Evolutionary conservation across 2,888 invertebrate species (phyloP), one percentile per base, ranked within the genome.

Genomic region (Cremastinae sp.): DNA sequence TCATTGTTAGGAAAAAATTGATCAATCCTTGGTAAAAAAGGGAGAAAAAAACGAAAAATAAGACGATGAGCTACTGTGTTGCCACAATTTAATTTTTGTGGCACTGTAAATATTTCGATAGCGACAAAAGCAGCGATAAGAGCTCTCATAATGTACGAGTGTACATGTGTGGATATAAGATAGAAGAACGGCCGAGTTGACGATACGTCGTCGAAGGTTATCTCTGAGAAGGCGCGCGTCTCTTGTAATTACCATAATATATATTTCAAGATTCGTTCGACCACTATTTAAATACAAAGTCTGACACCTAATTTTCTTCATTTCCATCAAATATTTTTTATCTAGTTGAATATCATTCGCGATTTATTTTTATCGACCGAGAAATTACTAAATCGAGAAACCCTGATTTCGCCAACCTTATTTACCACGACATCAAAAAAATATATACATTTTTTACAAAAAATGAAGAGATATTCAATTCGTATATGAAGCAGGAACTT

Each of bases 151-250:
- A 78, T 80, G 76, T 77, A 71, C 74, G 69, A 69, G 77, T 75
- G 72, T 78, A 71, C 66, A 74, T 75, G 70, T 69, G n/a, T n/a
- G n/a, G n/a, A 75, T 75, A 80, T 53, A 51, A 70, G 69, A 70
- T 70, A 74, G 47, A 66, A 74, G 58, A 78, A 79, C 74, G 80
- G 75, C 75, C 58, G 47, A 74, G 56, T 70, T 49, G 35, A 66
- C 68, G 80, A 83, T 82, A 81, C 82, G 79, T 80, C 72, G 69
- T 61, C 78, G 83, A 81, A 83, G 83, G 84, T 82, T 83, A 84
- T 84, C 83, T 76, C 74, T 70, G 74, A 53, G 12, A 62, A 74
- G 79, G 66, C 61, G 10, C 61, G 41, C 47, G 47, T 47, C 55
- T 72, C 65, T 53, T 14, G 35, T 51, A 51, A 64, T 69, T 64